phyloP scores from a whole-genome alignment of 2,113 vertebrate species.

The Xenotilapia leptura region DNA sequence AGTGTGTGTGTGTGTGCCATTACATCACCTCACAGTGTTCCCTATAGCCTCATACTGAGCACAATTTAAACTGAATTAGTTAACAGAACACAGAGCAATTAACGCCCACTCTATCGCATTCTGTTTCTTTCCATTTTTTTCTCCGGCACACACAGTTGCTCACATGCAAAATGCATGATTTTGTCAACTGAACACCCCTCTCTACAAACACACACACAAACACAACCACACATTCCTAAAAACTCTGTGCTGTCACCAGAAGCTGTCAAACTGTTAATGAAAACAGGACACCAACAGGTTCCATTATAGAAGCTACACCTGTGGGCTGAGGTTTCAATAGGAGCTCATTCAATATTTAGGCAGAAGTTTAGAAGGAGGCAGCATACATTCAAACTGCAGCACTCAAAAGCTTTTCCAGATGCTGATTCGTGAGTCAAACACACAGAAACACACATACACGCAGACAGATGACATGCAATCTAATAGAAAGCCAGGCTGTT shows the following conservation, averaged over 20 bases:
- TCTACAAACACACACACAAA: neutral
- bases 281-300: neutral
- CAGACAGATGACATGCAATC: neutral
- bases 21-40: neutral
- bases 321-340: conserved; percentile 4
- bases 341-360: conserved; percentile 28
- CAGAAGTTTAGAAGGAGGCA: conserved; percentile 13
- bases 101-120: neutral
- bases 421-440: neutral
- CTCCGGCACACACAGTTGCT: neutral
- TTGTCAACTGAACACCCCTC: neutral
- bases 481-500: neutral
- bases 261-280: neutral
- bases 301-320: neutral
- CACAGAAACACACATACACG: neutral
- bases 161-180: neutral
- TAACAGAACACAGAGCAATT: conserved; percentile 2
- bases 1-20: neutral
- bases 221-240: neutral
- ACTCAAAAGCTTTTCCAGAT: neutral
- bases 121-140: neutral
- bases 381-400: neutral
- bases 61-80: neutral
- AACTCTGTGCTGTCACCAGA: neutral
- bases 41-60: neutral